Evolutionary conservation across 2,888 invertebrate genomes (phyloP), one percentile per base, ranked within the genome.

Genomic region (Peribatodes rhomboidaria): DNA sequence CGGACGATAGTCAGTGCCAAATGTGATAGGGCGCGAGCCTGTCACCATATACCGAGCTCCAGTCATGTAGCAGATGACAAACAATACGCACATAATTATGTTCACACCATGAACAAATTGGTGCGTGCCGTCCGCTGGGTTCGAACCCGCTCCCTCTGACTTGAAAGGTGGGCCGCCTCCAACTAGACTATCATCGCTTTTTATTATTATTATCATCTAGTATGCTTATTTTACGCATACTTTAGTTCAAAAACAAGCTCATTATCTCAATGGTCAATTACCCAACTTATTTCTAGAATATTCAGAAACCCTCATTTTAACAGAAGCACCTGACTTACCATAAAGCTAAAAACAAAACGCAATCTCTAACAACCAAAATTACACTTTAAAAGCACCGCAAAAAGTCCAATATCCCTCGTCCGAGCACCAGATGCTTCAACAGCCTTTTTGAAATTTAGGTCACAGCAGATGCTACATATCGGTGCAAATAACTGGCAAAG

Each of bases 371-470:
- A 20, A 0, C 13, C 52, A 13, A 76, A 70, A 69, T 70, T 66
- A 65, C 67, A 69, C 65, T 73, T 62, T 73, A 68, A 54, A 35
- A 18, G 13, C 7, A 11, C 11, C 0, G 3, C 20, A 61, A 57
- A 70, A 71, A 72, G 73, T 66, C 65, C 39, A 72, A 66, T 56
- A 60, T 78, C 46, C 61, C 56, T 16, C 68, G 67, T 46, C 18
- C 37, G 27, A 11, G 10, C 37, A 18, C 67, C 74, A 77, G 75
- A 76, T 78, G 77, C 65, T 67, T 67, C 67, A 65, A 67, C 68
- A 69, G 70, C 71, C 70, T 72, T 72, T 70, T 71, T 71, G 67
- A 71, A 77, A 80, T 79, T 71, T 77, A 75, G 80, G 79, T 80
- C 79, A 76, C 66, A 67, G 72, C 75, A 78, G 78, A 74, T 80